Evolutionary conservation across 2,797 vertebrate genomes (phyloP).

Genomic region (Acanthopagrus latus): DNA sequence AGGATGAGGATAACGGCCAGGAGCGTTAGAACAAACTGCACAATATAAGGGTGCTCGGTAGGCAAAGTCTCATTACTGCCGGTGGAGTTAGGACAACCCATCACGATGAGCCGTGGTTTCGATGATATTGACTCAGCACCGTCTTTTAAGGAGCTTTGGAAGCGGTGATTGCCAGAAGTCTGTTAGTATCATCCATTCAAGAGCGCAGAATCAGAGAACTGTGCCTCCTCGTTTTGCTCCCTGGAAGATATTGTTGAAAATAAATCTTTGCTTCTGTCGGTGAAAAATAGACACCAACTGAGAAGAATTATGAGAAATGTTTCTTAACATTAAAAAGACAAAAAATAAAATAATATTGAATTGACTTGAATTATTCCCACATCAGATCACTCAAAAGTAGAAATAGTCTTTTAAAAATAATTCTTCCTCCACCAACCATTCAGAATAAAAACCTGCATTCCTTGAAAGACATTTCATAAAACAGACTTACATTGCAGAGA

Average conservation of each 20-base stretch:
- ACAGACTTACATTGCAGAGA: constrained; percentile 43
- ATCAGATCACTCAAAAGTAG: constrained; percentile 11
- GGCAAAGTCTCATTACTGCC: constrained; percentile 82
- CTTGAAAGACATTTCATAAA: constrained; percentile 43
- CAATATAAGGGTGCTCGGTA: constrained; percentile 80
- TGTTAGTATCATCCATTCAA: constrained; percentile 58
- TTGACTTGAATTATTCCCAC: constrained; percentile 11
- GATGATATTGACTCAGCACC: constrained; percentile 57
- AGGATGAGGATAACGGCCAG: constrained; percentile 93
- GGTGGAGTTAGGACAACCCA: constrained; percentile 86
- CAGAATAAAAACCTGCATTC: constrained; percentile 47
- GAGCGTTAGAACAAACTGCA: constrained; percentile 88
- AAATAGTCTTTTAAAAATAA: constrained; percentile 21
- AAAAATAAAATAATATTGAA: background rate
- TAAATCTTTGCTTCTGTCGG: constrained; percentile 23
- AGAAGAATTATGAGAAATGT: constrained; percentile 13
- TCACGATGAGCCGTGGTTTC: constrained; percentile 74
- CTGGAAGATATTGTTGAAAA: constrained; percentile 18
- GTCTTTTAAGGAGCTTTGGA: constrained; percentile 35
- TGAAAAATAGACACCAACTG: constrained; percentile 21
- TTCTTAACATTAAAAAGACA: constrained; percentile 23
- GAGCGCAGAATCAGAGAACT: constrained; percentile 34
- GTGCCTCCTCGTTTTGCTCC: constrained; percentile 48
- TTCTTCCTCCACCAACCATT: constrained; percentile 56
- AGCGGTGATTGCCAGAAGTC: constrained; percentile 35